Conservation (phyloP, 92 coral and sea anemone species). For the Anthopleura xanthogrammica region DNA sequence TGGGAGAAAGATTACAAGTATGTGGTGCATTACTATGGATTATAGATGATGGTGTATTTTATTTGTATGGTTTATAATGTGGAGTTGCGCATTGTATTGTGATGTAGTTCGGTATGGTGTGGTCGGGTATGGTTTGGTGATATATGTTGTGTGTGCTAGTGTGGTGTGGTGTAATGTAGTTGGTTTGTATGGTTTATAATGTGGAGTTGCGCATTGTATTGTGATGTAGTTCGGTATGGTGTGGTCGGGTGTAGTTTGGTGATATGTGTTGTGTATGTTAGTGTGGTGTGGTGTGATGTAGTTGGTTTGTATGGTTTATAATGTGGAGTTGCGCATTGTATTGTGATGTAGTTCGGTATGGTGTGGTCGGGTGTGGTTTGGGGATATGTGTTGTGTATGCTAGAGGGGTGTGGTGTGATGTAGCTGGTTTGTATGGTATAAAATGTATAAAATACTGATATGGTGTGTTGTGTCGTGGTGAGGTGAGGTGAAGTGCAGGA, state of each 20-base stretch:
- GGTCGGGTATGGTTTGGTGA: no score
- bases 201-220: neutral
- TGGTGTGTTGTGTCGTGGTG: no score
- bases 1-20: constrained; percentile 99
- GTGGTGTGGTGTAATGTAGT: no score
- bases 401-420: no score
- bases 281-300: no score
- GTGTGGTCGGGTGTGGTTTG: no score
- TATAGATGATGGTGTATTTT: neutral
- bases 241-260: no score
- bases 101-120: neutral
- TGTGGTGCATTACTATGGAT: constrained; percentile 1
- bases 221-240: neutral
- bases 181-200: neutral
- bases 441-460: neutral
- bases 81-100: neutral
- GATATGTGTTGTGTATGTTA: no score
- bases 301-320: neutral
- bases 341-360: neutral
- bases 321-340: neutral
- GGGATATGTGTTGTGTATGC: no score
- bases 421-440: neutral
- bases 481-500: no score
- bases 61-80: neutral
- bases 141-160: no score